phyloP scores from a whole-genome alignment of 2,113 vertebrate species.

The Chaetops frenatus region DNA sequence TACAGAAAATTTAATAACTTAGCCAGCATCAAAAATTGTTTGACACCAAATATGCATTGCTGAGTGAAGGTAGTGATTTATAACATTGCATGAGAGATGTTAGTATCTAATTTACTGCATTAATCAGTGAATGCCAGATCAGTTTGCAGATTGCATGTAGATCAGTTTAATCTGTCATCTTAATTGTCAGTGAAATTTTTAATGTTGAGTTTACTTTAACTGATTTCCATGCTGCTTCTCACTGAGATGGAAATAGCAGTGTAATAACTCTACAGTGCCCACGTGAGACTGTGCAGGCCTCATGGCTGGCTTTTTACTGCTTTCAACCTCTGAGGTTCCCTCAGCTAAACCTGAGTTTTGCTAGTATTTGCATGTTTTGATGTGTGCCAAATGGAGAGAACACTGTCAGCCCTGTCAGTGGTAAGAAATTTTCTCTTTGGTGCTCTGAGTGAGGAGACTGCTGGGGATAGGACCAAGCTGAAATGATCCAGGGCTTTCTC shows the following conservation, averaged over 20 bases:
- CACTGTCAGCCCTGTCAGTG: neutral
- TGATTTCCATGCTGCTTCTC: neutral
- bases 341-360: neutral
- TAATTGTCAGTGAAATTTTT: slow-evolving; percentile 58
- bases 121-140: slow-evolving; percentile 58
- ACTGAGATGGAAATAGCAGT: neutral
- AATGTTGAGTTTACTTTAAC: slow-evolving; percentile 36
- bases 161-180: slow-evolving; percentile 60
- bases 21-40: neutral
- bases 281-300: neutral
- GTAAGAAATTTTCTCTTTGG: neutral
- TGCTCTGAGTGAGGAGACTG: neutral
- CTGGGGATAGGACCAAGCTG: neutral
- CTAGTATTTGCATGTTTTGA: neutral
- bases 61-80: slow-evolving; percentile 42
- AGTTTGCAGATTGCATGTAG: slow-evolving; percentile 41
- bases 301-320: neutral
- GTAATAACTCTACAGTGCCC: neutral
- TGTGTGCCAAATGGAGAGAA: neutral
- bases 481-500: neutral
- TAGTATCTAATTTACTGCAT: slow-evolving; percentile 56
- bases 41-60: slow-evolving; percentile 6
- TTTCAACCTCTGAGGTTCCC: neutral
- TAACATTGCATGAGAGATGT: neutral
- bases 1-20: neutral